A percentile compares a stretch with the other conserved stretches of the same genome.
phyloP scores from a whole-genome alignment of 2,797 vertebrate species.

The Scomberomorus guttatus region DNA sequence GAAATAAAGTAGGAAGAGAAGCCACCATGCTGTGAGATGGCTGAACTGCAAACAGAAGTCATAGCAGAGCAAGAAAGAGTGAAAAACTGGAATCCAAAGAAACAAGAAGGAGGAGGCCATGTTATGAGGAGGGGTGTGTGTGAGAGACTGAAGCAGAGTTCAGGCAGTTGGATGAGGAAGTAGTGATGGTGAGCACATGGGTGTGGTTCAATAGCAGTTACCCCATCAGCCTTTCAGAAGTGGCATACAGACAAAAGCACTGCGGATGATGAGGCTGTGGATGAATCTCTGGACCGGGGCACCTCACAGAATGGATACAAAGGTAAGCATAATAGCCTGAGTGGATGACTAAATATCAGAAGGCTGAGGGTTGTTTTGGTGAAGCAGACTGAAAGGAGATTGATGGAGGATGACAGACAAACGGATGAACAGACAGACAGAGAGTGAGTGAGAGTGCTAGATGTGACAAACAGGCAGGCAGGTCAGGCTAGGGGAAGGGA shows the following conservation, averaged over 20 bases:
- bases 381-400: conserved; percentile 50
- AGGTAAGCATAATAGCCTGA: conserved; percentile 76
- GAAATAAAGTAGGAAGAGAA: conserved; percentile 11
- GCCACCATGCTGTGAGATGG: conserved; percentile 15
- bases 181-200: conserved; percentile 67
- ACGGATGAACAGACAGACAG: conserved; percentile 74
- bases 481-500: conserved; percentile 68
- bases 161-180: conserved; percentile 68
- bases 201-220: conserved; percentile 64
- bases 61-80: conserved; percentile 11
- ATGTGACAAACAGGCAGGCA: conserved; percentile 76
- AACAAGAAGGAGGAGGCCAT: conserved; percentile 45
- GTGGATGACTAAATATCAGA: conserved; percentile 64
- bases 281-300: conserved; percentile 41
- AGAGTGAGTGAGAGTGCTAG: conserved; percentile 67
- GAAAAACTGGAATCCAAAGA: conserved; percentile 22
- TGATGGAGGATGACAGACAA: conserved; percentile 79
- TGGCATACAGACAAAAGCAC: conserved; percentile 30
- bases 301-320: conserved; percentile 70
- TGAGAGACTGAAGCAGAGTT: conserved; percentile 37
- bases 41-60: conserved; percentile 19
- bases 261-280: conserved; percentile 42
- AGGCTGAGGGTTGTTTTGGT: conserved; percentile 55
- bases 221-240: conserved; percentile 38
- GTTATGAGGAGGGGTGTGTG: conserved; percentile 59